These are phyloP conservation scores for Ammodytes marinus DNA, from an alignment of 2,113 vertebrate genomes.

Conservation along the genomic window DNA sequence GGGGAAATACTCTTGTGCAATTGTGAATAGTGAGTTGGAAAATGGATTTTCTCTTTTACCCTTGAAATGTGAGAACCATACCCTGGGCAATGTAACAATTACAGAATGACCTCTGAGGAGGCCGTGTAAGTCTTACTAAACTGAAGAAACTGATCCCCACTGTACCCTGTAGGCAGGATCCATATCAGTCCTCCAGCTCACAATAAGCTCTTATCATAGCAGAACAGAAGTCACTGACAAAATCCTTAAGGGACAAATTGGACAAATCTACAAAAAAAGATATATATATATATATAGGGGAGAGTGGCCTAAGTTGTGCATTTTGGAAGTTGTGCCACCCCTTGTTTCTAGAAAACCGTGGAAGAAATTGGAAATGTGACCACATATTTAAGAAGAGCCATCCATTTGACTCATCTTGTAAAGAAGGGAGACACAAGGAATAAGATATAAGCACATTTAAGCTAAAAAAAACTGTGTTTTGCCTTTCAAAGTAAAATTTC, in stretches of 20 bases:
- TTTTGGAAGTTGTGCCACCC: no score
- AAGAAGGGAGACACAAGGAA: no score
- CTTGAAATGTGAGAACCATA: slow-evolving; percentile 70
- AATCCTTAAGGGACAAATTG: slow-evolving; percentile 59
- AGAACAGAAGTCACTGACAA: slow-evolving; percentile 65
- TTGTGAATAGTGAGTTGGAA: slow-evolving; percentile 61
- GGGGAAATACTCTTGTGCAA: slow-evolving; percentile 35
- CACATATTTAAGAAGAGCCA: no score
- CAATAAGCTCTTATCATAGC: slow-evolving; percentile 74
- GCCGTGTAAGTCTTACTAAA: slow-evolving; percentile 62
- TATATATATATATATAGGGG: background rate
- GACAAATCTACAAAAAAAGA: slow-evolving; percentile 53
- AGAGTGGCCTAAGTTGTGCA: no score
- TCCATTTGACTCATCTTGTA: no score
- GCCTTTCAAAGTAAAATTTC: no score
- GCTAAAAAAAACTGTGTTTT: no score
- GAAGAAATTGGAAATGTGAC: no score
- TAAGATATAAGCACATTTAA: no score
- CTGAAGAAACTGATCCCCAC: slow-evolving; percentile 65
- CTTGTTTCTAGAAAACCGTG: no score
- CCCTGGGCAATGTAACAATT: slow-evolving; percentile 69
- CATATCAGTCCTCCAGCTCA: slow-evolving; percentile 66
- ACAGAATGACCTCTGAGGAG: slow-evolving; percentile 67
- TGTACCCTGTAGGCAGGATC: slow-evolving; percentile 59
- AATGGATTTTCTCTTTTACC: slow-evolving; percentile 69